phyloP scores from a whole-genome alignment of 2,113 vertebrate species.

The Ammodytes dubius region DNA sequence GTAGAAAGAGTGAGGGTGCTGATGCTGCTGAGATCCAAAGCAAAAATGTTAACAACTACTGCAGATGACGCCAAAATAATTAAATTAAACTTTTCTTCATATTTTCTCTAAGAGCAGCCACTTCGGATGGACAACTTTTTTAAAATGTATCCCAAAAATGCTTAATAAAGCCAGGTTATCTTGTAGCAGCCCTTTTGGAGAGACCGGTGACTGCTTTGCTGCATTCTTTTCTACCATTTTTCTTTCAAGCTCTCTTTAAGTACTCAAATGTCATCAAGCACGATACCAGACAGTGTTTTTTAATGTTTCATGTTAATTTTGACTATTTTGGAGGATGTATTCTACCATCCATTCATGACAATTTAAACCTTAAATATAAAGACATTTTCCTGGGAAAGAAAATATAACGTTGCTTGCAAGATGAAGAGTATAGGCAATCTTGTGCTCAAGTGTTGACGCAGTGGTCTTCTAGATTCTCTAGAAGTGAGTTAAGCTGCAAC shows the following conservation, averaged over 20 bases:
- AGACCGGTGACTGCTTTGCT: neutral
- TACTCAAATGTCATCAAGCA: neutral
- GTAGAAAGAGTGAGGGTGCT: neutral
- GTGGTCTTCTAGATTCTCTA: neutral
- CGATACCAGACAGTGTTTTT: neutral
- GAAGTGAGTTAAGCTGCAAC: neutral
- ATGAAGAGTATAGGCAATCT: neutral
- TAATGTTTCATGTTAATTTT: neutral
- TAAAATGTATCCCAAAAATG: no score
- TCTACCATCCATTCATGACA: neutral
- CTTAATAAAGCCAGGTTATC: no score
- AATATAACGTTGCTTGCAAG: neutral
- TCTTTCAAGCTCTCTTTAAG: neutral
- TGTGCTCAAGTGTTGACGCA: neutral
- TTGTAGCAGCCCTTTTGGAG: neutral
- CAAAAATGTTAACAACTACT: neutral
- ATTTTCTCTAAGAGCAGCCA: no score
- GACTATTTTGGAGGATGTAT: neutral
- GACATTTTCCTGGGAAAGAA: neutral
- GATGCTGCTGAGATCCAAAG: neutral
- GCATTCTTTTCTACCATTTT: neutral
- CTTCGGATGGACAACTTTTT: no score
- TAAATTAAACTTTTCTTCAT: no score
- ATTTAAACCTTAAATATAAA: neutral
- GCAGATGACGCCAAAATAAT: neutral